Percentiles rank a stretch among this genome's conserved stretches.
phyloP scores from a whole-genome alignment of 2,888 invertebrate species.

The Slavum lentiscoides region DNA sequence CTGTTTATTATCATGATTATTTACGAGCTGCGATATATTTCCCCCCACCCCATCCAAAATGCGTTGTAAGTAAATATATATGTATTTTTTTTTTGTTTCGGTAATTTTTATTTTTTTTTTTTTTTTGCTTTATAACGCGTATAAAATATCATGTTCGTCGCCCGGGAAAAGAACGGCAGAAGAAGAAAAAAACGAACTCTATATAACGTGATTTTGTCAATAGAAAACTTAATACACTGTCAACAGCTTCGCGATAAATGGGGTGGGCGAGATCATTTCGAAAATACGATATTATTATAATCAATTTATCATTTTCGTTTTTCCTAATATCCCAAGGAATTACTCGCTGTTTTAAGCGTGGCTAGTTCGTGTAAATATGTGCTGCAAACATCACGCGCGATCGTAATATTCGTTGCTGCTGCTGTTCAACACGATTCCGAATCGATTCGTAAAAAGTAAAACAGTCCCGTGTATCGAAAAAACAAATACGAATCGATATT shows the following conservation, averaged over 20 bases:
- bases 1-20: slow-evolving; percentile 51
- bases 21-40: slow-evolving; percentile 40
- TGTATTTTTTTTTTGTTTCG: too few relatives aligned
- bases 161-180: not conserved
- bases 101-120: not conserved
- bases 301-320: not conserved
- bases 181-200: not conserved
- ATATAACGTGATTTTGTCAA: not conserved
- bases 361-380: too few relatives aligned
- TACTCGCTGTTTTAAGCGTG: too few relatives aligned
- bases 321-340: too few relatives aligned
- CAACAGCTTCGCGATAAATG: not conserved
- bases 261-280: not conserved
- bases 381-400: too few relatives aligned
- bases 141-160: not conserved
- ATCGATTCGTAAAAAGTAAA: too few relatives aligned
- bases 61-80: not conserved
- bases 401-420: too few relatives aligned
- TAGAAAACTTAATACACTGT: slow-evolving; percentile 15
- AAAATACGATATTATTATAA: slow-evolving; percentile 2
- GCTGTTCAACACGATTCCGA: too few relatives aligned
- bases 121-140: not conserved
- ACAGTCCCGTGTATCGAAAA: too few relatives aligned
- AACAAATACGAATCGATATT: too few relatives aligned
- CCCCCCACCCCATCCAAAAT: not conserved